Evolutionary conservation across 2,888 invertebrate species (phyloP).

Genomic region (Flabesymbios commensalis): DNA sequence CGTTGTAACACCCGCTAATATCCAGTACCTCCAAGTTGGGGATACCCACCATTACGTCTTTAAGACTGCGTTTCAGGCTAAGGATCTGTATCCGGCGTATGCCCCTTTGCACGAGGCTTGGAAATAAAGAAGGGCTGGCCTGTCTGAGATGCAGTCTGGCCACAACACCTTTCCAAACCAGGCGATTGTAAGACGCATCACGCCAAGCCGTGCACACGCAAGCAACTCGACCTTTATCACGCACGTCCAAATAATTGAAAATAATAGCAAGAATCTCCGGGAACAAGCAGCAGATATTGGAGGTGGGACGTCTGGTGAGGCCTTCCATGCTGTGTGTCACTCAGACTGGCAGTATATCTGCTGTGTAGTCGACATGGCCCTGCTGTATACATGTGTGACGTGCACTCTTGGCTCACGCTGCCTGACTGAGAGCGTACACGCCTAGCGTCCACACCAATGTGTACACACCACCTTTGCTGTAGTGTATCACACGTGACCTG

Average conservation of each 20-base stretch:
- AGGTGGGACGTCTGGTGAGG: constrained; percentile 6
- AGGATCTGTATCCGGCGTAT: constrained; percentile 87
- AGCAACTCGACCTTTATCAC: constrained; percentile 86
- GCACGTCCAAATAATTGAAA: constrained; percentile 84
- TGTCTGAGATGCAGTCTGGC: constrained; percentile 82
- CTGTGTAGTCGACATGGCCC: too few species aligned
- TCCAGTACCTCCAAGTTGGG: constrained; percentile 86
- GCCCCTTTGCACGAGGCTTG: constrained; percentile 83
- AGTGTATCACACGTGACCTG: too few species aligned
- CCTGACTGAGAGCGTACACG: too few species aligned
- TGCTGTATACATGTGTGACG: too few species aligned
- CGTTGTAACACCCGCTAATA: constrained; percentile 90
- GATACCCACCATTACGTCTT: constrained; percentile 79
- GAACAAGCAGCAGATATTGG: constrained; percentile 85
- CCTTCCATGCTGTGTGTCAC: not conserved
- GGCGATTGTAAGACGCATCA: constrained; percentile 88
- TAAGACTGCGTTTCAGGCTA: constrained; percentile 78
- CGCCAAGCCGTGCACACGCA: constrained; percentile 83
- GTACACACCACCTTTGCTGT: too few species aligned
- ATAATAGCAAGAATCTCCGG: constrained; percentile 91
- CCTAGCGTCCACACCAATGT: too few species aligned
- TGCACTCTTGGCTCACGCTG: too few species aligned
- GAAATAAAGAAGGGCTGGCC: constrained; percentile 82
- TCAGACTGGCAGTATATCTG: too few species aligned
- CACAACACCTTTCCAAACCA: constrained; percentile 92